Evolutionary conservation across 2,797 vertebrate genomes (phyloP).

Genomic region (Philypnodon macrostomus): DNA sequence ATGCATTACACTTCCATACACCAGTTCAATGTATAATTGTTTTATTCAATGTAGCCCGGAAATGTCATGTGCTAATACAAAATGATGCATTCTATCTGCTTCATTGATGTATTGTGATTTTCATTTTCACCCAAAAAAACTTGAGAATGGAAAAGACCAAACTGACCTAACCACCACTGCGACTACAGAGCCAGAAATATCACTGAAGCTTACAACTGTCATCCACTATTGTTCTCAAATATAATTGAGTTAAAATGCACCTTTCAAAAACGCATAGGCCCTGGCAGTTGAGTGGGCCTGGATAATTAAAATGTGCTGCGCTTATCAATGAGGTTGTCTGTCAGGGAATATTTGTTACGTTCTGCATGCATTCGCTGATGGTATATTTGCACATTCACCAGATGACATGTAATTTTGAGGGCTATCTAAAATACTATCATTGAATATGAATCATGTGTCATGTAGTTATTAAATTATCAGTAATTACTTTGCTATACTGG

Average conservation of each 20-base stretch:
- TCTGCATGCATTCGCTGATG: slow-evolving; percentile 19
- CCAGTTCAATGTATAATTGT: no score
- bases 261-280: slow-evolving; percentile 10
- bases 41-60: no score
- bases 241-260: slow-evolving; percentile 7
- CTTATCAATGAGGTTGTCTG: slow-evolving; percentile 21
- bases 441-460: slow-evolving; percentile 33
- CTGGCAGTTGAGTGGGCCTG: slow-evolving; percentile 21
- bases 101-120: no score
- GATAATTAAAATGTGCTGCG: slow-evolving; percentile 17
- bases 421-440: slow-evolving; percentile 26
- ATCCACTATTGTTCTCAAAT: slow-evolving; percentile 5
- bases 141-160: no score
- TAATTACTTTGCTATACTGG: slow-evolving; percentile 40
- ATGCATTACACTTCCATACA: no score
- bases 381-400: slow-evolving; percentile 10
- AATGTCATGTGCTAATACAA: no score
- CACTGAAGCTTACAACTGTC: background rate
- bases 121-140: no score
- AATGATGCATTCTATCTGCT: no score
- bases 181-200: background rate
- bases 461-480: slow-evolving; percentile 48
- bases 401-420: slow-evolving; percentile 37
- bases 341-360: slow-evolving; percentile 19
- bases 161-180: no score